Evolutionary conservation across 1,140 invertebrate species (phyloP).

Genomic region (Meloidogyne hapla): DNA sequence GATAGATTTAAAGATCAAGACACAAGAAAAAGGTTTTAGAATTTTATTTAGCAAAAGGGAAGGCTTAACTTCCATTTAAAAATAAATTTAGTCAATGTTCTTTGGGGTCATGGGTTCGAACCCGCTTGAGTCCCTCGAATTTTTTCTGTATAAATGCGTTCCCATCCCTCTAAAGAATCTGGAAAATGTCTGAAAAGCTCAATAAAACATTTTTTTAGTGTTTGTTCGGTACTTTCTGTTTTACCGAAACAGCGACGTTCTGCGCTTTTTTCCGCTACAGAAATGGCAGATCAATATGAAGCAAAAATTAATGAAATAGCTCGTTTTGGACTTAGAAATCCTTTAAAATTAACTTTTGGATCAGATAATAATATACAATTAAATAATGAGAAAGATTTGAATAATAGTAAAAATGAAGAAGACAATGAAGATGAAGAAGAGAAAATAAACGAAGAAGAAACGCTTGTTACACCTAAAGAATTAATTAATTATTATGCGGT

Average conservation of each 20-base stretch:
- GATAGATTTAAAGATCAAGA: conserved; percentile 88
- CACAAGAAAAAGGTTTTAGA: conserved; percentile 74
- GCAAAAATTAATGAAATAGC: conserved; percentile 77
- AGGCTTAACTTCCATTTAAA: no score
- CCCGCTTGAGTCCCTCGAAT: neutral
- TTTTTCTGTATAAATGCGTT: neutral
- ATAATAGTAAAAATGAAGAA: no score
- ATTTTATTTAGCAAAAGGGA: no score
- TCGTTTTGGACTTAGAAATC: conserved; percentile 88
- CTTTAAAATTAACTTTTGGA: conserved; percentile 83
- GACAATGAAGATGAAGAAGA: neutral
- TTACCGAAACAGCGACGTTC: conserved; percentile 89
- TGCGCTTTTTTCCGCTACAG: conserved; percentile 95
- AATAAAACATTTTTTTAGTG: conserved; percentile 63
- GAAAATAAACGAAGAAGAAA: conserved; percentile 23
- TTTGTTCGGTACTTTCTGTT: conserved; percentile 85
- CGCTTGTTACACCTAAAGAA: conserved; percentile 42
- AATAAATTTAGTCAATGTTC: no score
- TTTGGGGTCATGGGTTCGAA: neutral
- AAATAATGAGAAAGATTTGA: conserved; percentile 20
- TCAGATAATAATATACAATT: conserved; percentile 70
- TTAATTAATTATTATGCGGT: conserved; percentile 75
- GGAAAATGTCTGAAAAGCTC: no score
- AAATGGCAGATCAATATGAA: conserved; percentile 79
- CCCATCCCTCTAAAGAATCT: no score